Percentiles rank a stretch among this genome's conserved stretches.
phyloP scores from a whole-genome alignment of 2,888 invertebrate genomes.

The Pyrrhosoma nymphula region DNA sequence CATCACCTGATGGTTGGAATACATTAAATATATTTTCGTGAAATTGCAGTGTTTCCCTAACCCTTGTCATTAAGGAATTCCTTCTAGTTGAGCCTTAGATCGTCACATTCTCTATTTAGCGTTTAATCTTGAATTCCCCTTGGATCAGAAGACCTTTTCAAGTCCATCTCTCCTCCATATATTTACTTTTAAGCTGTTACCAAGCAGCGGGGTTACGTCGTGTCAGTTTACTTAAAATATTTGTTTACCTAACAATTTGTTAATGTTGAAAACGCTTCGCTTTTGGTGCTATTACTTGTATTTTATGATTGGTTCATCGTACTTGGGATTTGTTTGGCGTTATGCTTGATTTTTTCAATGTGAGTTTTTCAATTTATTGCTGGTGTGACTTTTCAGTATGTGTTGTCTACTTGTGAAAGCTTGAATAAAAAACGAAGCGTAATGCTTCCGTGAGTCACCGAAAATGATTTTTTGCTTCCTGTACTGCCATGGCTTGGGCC shows the following conservation, averaged over 20 bases:
- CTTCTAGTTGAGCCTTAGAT: no score
- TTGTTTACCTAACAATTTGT: not conserved
- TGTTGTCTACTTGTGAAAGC: not conserved
- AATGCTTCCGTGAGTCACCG: not conserved
- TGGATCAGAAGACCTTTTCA: not conserved
- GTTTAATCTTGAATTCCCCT: not conserved
- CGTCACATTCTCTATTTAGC: not conserved
- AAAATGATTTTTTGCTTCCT: not conserved
- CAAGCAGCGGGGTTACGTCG: not conserved
- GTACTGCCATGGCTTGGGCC: not conserved
- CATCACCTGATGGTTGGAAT: no score
- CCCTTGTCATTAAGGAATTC: no score
- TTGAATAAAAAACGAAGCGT: not conserved
- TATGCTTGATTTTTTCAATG: not conserved
- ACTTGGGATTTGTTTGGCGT: not conserved
- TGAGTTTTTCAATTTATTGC: not conserved
- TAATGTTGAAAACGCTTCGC: not conserved
- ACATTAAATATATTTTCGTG: no score
- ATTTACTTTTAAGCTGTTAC: not conserved
- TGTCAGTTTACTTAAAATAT: no score
- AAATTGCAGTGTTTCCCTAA: no score
- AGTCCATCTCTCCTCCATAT: not conserved
- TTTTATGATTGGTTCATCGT: not conserved
- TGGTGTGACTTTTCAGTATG: not conserved
- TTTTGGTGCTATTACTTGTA: not conserved